Evolutionary conservation across 2,888 invertebrate genomes (phyloP).

Genomic region (Sphinx pinastri): DNA sequence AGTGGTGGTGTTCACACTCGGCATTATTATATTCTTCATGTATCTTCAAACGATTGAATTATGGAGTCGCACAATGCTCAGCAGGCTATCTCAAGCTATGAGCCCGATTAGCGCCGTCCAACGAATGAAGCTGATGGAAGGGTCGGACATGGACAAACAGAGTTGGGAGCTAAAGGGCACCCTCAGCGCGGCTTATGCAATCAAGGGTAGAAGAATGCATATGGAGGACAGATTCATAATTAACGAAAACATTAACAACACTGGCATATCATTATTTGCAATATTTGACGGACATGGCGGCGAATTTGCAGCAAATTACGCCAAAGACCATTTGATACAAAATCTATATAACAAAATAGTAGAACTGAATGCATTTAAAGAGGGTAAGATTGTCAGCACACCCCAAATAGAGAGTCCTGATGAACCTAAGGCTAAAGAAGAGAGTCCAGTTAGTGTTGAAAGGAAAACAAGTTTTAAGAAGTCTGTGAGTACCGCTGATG

Average conservation of each 20-base stretch:
- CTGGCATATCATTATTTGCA: constrained; percentile 94
- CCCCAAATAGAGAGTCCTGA: constrained; percentile 63
- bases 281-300: constrained; percentile 98
- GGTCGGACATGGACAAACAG: constrained; percentile 81
- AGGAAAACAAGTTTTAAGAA: constrained; percentile 87
- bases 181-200: constrained; percentile 93
- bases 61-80: constrained; percentile 91
- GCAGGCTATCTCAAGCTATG: constrained; percentile 87
- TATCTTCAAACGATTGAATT: constrained; percentile 93
- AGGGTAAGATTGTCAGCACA: constrained; percentile 77
- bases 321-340: constrained; percentile 93
- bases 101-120: constrained; percentile 86
- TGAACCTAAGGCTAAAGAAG: constrained; percentile 73
- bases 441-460: constrained; percentile 67
- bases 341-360: constrained; percentile 90
- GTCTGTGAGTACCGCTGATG: constrained; percentile 85
- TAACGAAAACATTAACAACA: constrained; percentile 92
- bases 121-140: constrained; percentile 82
- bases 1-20: constrained; percentile 88
- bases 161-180: constrained; percentile 91
- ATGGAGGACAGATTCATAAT: constrained; percentile 98
- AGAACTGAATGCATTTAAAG: constrained; percentile 87
- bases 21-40: constrained; percentile 88
- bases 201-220: constrained; percentile 93
- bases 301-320: constrained; percentile 96